phyloP scores from a whole-genome alignment of 2,113 vertebrate species.

The Petaurus breviceps region DNA sequence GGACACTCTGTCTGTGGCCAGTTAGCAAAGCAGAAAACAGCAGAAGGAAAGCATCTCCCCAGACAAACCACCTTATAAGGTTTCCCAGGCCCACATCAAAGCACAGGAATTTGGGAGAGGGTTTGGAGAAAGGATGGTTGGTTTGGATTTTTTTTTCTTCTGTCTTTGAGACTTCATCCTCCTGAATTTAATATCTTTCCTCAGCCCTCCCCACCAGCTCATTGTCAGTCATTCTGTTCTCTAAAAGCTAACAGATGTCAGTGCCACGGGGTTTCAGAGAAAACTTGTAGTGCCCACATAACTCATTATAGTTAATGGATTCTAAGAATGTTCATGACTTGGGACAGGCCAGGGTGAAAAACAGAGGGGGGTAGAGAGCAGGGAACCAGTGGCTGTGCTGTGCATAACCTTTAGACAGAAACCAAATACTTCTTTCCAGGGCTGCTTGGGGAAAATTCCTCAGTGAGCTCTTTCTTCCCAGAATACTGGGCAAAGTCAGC shows the following conservation, averaged over 20 bases:
- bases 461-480: conserved; percentile 73
- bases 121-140: conserved; percentile 13
- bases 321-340: conserved; percentile 81
- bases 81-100: conserved; percentile 84
- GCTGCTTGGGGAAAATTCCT: conserved; percentile 76
- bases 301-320: conserved; percentile 79
- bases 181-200: conserved; percentile 79
- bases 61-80: conserved; percentile 83
- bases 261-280: conserved; percentile 84
- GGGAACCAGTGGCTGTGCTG: conserved; percentile 69
- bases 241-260: conserved; percentile 88
- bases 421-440: conserved; percentile 79
- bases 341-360: conserved; percentile 75
- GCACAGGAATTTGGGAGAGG: conserved; percentile 66
- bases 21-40: conserved; percentile 16
- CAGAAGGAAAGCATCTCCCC: conserved; percentile 29
- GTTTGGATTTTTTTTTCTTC: conserved; percentile 77
- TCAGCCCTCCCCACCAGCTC: conserved; percentile 74
- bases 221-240: conserved; percentile 83
- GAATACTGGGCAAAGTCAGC: conserved; percentile 69
- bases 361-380: conserved; percentile 44
- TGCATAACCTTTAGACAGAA: conserved; percentile 73
- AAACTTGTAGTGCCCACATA: conserved; percentile 82
- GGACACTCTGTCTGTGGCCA: conserved; percentile 42
- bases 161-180: conserved; percentile 81